A percentile compares a stretch with the other conserved stretches of the same genome.
Evolutionary conservation across 2,888 invertebrate genomes (phyloP).

Genomic region (Pterostichus niger): DNA sequence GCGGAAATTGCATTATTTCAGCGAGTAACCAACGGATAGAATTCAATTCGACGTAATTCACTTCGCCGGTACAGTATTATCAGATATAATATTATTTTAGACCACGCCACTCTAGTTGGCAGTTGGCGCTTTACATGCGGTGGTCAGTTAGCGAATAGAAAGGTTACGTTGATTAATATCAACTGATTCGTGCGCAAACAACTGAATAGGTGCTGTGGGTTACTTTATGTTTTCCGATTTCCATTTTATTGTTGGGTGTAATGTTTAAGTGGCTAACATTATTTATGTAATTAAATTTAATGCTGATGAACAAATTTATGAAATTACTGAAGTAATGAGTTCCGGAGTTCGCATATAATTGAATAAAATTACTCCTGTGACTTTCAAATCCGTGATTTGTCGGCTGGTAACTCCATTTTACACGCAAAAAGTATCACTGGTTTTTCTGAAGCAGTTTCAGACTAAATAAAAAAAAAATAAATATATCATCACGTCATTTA

Average conservation of each 20-base stretch:
- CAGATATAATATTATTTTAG: slow-evolving; percentile 54
- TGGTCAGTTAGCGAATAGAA: slow-evolving; percentile 33
- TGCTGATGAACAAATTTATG: too few species aligned
- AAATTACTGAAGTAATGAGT: too few species aligned
- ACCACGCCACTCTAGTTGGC: slow-evolving; percentile 25
- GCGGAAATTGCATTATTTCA: slow-evolving; percentile 52
- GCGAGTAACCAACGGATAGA: slow-evolving; percentile 32
- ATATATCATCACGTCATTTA: too few species aligned
- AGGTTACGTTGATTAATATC: slow-evolving; percentile 29
- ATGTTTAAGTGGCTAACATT: neutral
- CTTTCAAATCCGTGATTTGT: too few species aligned
- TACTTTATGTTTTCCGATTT: neutral
- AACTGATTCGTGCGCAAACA: slow-evolving; percentile 21
- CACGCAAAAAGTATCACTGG: too few species aligned
- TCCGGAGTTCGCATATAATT: too few species aligned
- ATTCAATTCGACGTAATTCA: slow-evolving; percentile 40
- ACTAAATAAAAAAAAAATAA: too few species aligned
- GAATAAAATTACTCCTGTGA: too few species aligned
- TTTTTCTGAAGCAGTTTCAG: too few species aligned
- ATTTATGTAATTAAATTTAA: neutral
- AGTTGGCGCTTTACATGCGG: neutral
- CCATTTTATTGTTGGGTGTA: slow-evolving; percentile 13
- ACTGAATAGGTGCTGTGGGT: neutral
- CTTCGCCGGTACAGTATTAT: slow-evolving; percentile 28
- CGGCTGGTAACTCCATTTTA: too few species aligned